Base-by-base conservation (phyloP, 2,113 vertebrate genomes). In the Proteles cristata region DNA sequence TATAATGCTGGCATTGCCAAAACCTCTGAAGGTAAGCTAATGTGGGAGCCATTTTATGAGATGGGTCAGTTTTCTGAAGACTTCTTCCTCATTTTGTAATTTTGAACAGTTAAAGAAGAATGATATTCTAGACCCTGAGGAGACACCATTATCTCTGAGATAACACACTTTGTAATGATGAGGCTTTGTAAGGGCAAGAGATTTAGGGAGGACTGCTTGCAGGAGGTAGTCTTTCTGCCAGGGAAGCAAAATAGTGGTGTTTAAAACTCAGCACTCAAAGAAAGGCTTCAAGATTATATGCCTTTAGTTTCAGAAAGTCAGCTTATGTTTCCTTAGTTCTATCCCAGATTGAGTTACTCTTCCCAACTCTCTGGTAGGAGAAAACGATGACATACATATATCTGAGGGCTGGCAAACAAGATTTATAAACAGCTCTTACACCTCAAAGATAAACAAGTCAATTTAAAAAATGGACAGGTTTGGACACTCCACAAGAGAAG, bases 221-320 rank as follows among this genome's bases (percentile, higher is more conserved):
- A 26, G 15, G 5, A 28, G 12, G 1, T 21, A 4, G 5, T 1
- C 3, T 14, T 93, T 74, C 65, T 84, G 23, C 45, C 33, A 69
- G 90, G 39, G 43, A 94, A 87, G 85, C 39, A 66, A 79, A 91
- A 79, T 45, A n/a, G 7, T 39, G 68, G 15, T 26, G 80, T 90
- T 90, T 69, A 92, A 95, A 96, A 80, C 43, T 94, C 65, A 73
- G 26, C 31, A 69, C 15, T 80, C 65, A 65, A 73, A 45, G 19
- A 89, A 96, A 10, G 0, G 5, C 19, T 89, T 94, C 31, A 83
- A 73, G 53, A 79, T 88, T 21, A 25, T 19, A 23, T 11, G 50
- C n/a, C 45, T 79, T 79, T 68, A 50, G 45, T 71, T 87, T 85
- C 68, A 83, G 19, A 69, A 28, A 89, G 79, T 69, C 26, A 87